Evolutionary conservation across 2,113 vertebrate genomes (phyloP), one percentile per base, ranked within the genome.

Genomic region (Amia ocellicauda): DNA sequence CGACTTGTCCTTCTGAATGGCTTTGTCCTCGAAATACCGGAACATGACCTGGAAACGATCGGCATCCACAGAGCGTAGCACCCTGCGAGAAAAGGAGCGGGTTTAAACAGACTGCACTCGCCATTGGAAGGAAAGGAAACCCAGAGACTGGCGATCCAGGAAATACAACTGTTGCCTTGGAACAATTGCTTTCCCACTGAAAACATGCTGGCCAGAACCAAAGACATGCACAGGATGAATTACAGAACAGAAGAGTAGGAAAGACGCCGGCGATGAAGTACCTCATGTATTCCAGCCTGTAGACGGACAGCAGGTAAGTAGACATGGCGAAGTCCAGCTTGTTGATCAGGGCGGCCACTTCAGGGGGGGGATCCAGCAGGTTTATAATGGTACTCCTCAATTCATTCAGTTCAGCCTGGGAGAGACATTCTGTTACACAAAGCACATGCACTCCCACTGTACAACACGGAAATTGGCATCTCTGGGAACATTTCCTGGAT

Each of bases 21-120:
- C 96, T 87, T 97, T 98, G 82, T 98, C 96, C 72, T 98, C 96
- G 75, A 95, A 95, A 77, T 98, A 98, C 71, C 89, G 91, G 87
- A 98, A 98, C 95, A 98, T 98, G 45, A 98, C 93, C 75, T 98
- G 96, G 80, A 98, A 98, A 58, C 94, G 87, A 79, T 96, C 96
- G 7, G 93, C 86, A 70, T 96, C 96, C 23, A 93, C 92, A 14
- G 96, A 96, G 60, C 90, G 90, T 43, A 95, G 79, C 58, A 98
- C 96, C 81, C 96, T 98, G 70, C 45, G 66, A 54, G 3, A 47
- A 11, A 63, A 23, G 8, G 36, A 4, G 64, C 20, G 26, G 23
- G 17, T 19, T 36, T 36, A 7, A 11, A 5, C 11, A 36, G 11
- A 36, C 31, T 36, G 31, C 5, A 11, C 11, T 36, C 11, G 5